Conservation (phyloP, 2,888 invertebrate genomes). For the Macaria liturata region DNA sequence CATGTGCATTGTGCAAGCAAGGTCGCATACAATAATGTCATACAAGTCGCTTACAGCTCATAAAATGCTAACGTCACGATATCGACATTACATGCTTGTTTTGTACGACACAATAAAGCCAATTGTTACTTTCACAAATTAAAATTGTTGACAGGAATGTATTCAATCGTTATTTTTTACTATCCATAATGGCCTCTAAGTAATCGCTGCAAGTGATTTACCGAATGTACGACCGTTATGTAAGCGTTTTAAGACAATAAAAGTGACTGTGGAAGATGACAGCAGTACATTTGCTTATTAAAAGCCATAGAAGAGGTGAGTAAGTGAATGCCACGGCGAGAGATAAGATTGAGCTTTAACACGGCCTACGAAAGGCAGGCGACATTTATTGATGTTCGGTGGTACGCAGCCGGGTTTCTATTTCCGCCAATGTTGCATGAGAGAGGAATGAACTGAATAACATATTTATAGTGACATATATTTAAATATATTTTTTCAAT, state of each 20-base stretch:
- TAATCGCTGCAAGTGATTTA: constrained; percentile 18
- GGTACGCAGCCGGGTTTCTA: constrained; percentile 59
- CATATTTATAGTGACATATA: too few relatives aligned
- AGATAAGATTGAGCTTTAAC: constrained; percentile 15
- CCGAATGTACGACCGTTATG: constrained; percentile 19
- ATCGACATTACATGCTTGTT: constrained; percentile 44
- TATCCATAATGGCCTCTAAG: constrained; percentile 19
- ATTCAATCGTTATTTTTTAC: constrained; percentile 22
- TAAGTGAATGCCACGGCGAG: constrained; percentile 12
- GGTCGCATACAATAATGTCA: constrained; percentile 48
- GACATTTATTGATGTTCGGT: constrained; percentile 55
- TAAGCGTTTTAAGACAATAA: constrained; percentile 22
- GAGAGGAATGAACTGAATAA: constrained; percentile 62
- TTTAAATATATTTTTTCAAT: too few relatives aligned
- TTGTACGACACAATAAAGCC: constrained; percentile 25
- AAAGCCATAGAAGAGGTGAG: constrained; percentile 12
- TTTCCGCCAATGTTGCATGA: constrained; percentile 55
- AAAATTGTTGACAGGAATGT: constrained; percentile 35
- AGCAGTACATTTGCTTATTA: constrained; percentile 5
- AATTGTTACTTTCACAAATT: constrained; percentile 38
- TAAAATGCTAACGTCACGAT: constrained; percentile 51
- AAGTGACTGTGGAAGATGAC: constrained; percentile 12
- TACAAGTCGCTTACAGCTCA: constrained; percentile 31
- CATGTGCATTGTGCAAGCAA: constrained; percentile 43
- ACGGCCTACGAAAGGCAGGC: constrained; percentile 24